A percentile compares a stretch with the other conserved stretches of the same genome.
These are phyloP conservation scores for Machaerirhynchus nigripectus DNA, from an alignment of 2,113 vertebrate genomes.

Conservation along the genomic window DNA sequence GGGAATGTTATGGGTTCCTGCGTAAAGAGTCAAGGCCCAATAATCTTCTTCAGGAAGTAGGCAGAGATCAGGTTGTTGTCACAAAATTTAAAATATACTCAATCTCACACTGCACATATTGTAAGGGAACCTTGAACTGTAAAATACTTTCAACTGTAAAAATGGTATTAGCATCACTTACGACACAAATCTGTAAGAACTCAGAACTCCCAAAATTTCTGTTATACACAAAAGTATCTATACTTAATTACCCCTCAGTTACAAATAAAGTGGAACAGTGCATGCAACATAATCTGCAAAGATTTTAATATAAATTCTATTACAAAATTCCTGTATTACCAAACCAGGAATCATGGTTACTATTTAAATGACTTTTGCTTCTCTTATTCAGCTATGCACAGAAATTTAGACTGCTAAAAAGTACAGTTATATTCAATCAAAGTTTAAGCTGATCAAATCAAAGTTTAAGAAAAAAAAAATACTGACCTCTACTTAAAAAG, in stretches of 20 bases:
- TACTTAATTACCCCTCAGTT: not conserved
- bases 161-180: not conserved
- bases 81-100: not conserved
- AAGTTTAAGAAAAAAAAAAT: not conserved
- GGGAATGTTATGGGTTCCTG: not conserved
- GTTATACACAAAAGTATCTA: not conserved
- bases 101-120: not conserved
- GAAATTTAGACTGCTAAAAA: not conserved
- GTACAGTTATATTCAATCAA: not conserved
- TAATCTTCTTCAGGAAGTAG: not conserved
- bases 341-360: not conserved
- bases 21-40: not conserved
- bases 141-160: not conserved
- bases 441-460: not conserved
- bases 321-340: not conserved
- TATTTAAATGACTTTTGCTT: not conserved
- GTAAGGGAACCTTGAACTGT: not conserved
- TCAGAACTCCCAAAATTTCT: not conserved
- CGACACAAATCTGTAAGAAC: not conserved
- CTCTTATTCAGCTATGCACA: not conserved
- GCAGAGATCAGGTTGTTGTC: not conserved
- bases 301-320: not conserved
- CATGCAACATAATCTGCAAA: not conserved
- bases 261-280: not conserved
- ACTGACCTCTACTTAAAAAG: not conserved